phyloP scores from a whole-genome alignment of 2,113 vertebrate species.

The Tylochromis polylepis region DNA sequence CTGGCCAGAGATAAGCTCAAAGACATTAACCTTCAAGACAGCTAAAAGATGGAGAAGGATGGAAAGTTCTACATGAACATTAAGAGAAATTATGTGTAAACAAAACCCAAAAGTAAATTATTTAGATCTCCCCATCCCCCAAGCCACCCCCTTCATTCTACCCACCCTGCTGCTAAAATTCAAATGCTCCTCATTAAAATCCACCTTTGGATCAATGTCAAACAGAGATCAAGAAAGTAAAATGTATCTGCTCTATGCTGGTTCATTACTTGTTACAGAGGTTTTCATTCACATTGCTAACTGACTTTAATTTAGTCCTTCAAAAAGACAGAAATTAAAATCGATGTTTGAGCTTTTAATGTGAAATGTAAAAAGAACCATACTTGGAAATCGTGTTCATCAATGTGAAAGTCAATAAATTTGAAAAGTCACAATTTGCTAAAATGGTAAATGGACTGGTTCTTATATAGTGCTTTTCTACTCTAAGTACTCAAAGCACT shows the following conservation, averaged over 20 bases:
- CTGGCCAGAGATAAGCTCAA: background rate
- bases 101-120: too few species aligned
- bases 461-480: background rate
- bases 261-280: background rate
- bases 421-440: background rate
- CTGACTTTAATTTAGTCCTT: background rate
- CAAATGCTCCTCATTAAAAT: slow-evolving; percentile 25
- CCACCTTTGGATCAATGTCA: slow-evolving; percentile 20
- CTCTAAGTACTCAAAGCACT: background rate
- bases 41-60: background rate
- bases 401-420: background rate
- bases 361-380: background rate
- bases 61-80: background rate
- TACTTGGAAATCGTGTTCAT: background rate
- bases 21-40: background rate
- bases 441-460: background rate
- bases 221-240: background rate
- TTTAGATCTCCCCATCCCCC: background rate
- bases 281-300: fast-evolving
- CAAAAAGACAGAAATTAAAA: background rate
- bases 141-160: background rate
- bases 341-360: background rate
- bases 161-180: slow-evolving; percentile 19
- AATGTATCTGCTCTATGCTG: background rate
- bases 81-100: background rate